Conservation (phyloP, 2,113 vertebrate genomes). For the Podiceps cristatus region DNA sequence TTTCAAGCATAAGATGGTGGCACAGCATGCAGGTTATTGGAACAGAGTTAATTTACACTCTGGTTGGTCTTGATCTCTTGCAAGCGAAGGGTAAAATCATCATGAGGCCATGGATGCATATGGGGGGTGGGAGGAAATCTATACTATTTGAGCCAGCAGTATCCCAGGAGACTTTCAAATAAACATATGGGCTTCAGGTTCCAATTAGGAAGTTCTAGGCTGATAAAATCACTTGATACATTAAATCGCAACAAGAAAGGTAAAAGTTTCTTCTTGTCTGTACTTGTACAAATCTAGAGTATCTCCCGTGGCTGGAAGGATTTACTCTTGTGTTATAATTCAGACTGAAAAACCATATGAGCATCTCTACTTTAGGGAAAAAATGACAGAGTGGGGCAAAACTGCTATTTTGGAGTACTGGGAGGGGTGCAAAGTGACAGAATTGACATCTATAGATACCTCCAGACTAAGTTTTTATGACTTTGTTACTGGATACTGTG, state of each 20-base stretch:
- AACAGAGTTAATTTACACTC: not conserved
- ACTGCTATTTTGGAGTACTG: not conserved
- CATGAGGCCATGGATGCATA: not conserved
- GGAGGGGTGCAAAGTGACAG: not conserved
- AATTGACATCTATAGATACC: rapidly evolving
- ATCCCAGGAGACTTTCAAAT: not conserved
- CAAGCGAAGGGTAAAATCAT: not conserved
- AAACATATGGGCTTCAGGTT: not conserved
- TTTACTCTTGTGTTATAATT: not conserved
- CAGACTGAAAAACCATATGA: not conserved
- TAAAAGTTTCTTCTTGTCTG: not conserved
- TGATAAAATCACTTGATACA: not conserved
- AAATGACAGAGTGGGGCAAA: not conserved
- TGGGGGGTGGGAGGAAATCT: not conserved
- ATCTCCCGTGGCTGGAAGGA: not conserved
- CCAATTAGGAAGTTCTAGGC: not conserved
- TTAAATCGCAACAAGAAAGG: not conserved
- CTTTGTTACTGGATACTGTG: not conserved
- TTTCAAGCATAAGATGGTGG: not conserved
- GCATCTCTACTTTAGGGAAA: not conserved
- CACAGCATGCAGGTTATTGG: not conserved
- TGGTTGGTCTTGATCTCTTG: not conserved
- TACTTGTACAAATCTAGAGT: not conserved
- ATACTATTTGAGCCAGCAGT: not conserved
- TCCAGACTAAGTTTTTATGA: not conserved